phyloP scores from a whole-genome alignment of 23 tunicate species.

The Halocynthia aurantium region DNA sequence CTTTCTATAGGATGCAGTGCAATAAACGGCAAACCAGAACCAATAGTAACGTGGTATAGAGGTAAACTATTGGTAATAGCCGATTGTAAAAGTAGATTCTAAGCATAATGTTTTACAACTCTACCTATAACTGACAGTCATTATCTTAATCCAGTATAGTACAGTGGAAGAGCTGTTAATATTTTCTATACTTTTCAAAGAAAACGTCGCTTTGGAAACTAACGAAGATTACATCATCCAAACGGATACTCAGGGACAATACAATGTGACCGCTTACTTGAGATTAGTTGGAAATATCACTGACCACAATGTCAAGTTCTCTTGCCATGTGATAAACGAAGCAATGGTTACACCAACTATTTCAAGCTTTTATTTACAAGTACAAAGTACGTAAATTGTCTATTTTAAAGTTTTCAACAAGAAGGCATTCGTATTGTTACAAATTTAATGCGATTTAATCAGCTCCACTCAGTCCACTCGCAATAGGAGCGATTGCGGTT shows the following conservation, averaged over 20 bases:
- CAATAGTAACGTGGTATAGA: slow-evolving; percentile 7
- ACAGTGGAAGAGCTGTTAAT: no score
- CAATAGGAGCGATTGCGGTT: slow-evolving; percentile 1
- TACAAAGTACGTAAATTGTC: no score
- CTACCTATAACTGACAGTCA: no score
- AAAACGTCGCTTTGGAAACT: not conserved
- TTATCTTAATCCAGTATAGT: no score
- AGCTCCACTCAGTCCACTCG: slow-evolving; percentile 12
- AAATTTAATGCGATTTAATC: no score
- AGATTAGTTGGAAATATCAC: slow-evolving; percentile 5
- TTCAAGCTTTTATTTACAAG: not conserved
- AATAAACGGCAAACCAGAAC: slow-evolving; percentile 15
- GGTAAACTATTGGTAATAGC: not conserved
- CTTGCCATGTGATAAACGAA: slow-evolving; percentile 13
- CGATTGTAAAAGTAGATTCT: no score
- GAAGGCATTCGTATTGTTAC: no score
- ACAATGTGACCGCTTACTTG: slow-evolving; percentile 9
- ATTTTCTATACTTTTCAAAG: not conserved
- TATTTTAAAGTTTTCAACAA: no score
- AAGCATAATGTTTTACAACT: no score
- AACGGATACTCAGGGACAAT: not conserved
- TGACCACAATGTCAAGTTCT: slow-evolving; percentile 6
- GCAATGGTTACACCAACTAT: not conserved
- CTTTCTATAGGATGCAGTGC: slow-evolving; percentile 1
- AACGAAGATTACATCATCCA: not conserved